Conservation (phyloP, 1,140 invertebrate species). For the Drosophila elegans region DNA sequence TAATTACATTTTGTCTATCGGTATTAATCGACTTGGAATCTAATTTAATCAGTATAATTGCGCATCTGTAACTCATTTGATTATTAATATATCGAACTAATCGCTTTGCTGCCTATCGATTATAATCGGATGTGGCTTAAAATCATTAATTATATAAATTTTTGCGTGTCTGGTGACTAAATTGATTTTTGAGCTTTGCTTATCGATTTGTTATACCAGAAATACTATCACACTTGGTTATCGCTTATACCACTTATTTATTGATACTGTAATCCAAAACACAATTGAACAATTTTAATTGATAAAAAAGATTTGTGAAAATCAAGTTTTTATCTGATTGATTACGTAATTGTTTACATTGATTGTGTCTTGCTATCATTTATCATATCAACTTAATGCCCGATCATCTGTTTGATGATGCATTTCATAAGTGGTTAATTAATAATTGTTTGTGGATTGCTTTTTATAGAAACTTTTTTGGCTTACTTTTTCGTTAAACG, state of each 20-base stretch:
- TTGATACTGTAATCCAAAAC: neutral
- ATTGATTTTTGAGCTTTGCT: neutral
- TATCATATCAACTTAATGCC: conserved; percentile 7
- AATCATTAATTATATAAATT: neutral
- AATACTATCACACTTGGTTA: neutral
- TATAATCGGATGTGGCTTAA: neutral
- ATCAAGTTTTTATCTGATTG: conserved; percentile 6
- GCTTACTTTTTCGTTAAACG: neutral
- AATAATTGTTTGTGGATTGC: conserved; percentile 3
- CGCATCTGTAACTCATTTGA: neutral
- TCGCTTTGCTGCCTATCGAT: neutral
- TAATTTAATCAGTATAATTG: no score
- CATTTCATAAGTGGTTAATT: conserved; percentile 17
- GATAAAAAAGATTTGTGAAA: conserved; percentile 11
- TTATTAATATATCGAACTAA: neutral
- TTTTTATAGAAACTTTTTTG: neutral
- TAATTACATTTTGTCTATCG: neutral
- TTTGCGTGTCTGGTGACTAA: neutral
- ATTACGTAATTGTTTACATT: conserved; percentile 7
- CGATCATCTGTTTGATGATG: conserved; percentile 3
- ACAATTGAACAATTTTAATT: conserved; percentile 10
- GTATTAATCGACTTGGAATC: neutral
- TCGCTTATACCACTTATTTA: conserved; percentile 10
- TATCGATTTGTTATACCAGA: neutral
- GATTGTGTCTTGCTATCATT: conserved; percentile 1